Evolutionary conservation across 2,888 invertebrate species (phyloP).

Genomic region (Bimastos eiseni): DNA sequence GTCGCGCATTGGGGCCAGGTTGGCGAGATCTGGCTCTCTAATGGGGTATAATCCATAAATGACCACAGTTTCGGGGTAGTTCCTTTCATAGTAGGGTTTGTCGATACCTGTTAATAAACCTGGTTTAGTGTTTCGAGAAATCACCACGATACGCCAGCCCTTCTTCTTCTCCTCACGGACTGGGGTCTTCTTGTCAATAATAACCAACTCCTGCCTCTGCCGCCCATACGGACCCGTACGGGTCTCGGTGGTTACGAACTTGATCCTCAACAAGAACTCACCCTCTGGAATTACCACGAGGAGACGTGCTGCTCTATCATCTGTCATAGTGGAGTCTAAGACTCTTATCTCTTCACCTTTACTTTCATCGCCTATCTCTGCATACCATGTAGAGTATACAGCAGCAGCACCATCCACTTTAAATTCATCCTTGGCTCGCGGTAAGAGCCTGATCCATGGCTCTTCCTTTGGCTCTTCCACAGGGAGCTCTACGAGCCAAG

Average conservation of each 20-base stretch:
- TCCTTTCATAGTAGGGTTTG: neutral
- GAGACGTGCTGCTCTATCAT: neutral
- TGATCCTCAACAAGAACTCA: neutral
- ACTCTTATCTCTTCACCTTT: neutral
- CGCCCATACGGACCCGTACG: neutral
- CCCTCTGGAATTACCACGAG: neutral
- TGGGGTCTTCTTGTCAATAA: neutral
- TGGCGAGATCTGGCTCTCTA: neutral
- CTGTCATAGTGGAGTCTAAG: neutral
- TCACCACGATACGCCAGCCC: neutral
- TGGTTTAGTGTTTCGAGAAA: neutral
- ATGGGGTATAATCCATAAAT: no score
- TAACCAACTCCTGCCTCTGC: neutral
- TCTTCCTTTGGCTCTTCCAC: no score
- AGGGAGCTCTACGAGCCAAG: no score
- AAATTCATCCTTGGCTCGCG: neutral
- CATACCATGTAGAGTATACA: neutral
- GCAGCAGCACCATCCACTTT: neutral
- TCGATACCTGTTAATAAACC: neutral
- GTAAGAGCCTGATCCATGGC: no score
- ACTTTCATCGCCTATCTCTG: neutral
- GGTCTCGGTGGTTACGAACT: neutral
- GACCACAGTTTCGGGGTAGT: neutral
- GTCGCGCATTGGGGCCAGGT: neutral
- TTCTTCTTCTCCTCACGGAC: neutral